Conservation (phyloP, 2,113 vertebrate species). For the Glaucomys volans region DNA sequence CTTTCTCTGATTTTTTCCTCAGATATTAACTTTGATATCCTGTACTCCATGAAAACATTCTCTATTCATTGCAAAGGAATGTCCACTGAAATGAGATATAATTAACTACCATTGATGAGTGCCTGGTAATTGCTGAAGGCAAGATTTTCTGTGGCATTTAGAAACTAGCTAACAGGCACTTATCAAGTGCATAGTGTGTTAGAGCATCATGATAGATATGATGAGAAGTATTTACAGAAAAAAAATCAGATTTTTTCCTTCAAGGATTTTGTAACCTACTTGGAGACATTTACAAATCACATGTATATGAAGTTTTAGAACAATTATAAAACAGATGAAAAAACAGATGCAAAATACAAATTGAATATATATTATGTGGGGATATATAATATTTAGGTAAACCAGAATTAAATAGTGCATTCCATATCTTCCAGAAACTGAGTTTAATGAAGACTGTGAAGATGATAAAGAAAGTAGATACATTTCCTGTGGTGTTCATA, state of each 20-base stretch:
- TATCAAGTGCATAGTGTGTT: not conserved
- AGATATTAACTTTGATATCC: not conserved
- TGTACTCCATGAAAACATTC: not conserved
- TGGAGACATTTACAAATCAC: not conserved
- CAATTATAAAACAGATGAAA: slow-evolving; percentile 1
- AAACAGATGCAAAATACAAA: slow-evolving; percentile 43
- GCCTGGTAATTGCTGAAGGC: not conserved
- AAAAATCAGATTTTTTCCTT: slow-evolving; percentile 34
- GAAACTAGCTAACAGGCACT: not conserved
- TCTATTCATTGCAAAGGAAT: slow-evolving; percentile 16
- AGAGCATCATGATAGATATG: not conserved
- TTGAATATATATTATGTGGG: not conserved
- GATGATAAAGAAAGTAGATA: not conserved
- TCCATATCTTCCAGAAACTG: not conserved
- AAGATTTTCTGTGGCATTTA: not conserved
- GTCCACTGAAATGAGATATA: not conserved
- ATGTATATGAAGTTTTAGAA: slow-evolving; percentile 24
- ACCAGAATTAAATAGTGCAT: not conserved
- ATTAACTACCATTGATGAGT: not conserved
- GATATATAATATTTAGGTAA: not conserved
- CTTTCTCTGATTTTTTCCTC: not conserved
- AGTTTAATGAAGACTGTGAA: not conserved
- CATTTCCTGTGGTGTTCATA: slow-evolving; percentile 10
- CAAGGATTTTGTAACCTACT: not conserved
- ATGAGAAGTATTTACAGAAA: not conserved